Evolutionary conservation across 1,140 invertebrate species (phyloP).

Genomic region (Heterodera carotae): DNA sequence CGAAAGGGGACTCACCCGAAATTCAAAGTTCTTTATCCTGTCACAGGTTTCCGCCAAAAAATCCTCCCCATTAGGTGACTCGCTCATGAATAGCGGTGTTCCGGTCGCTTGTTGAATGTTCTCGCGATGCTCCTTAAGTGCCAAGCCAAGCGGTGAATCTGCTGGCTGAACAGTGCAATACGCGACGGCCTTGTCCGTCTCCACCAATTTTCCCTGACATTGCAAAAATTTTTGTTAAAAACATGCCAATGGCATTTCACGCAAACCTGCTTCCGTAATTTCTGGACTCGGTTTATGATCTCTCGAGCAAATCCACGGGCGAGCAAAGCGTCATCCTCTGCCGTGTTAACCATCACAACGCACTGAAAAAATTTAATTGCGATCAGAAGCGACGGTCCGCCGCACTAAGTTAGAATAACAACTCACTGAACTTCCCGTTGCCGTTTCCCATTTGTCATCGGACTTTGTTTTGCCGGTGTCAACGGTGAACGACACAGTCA

Average conservation of each 20-base stretch:
- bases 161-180: slow-evolving; percentile 75
- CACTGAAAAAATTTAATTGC: slow-evolving; percentile 42
- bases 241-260: slow-evolving; percentile 66
- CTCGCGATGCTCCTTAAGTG: slow-evolving; percentile 74
- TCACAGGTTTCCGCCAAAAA: slow-evolving; percentile 20
- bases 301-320: slow-evolving; percentile 72
- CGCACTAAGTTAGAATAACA: slow-evolving; percentile 21
- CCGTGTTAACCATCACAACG: slow-evolving; percentile 59
- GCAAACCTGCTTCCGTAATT: slow-evolving; percentile 79
- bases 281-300: slow-evolving; percentile 93
- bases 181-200: slow-evolving; percentile 84
- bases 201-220: slow-evolving; percentile 77
- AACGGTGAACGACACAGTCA: slow-evolving; percentile 81
- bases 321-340: slow-evolving; percentile 48
- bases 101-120: slow-evolving; percentile 74
- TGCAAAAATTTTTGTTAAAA: not conserved
- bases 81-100: slow-evolving; percentile 39
- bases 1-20: slow-evolving; percentile 18
- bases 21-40: slow-evolving; percentile 32
- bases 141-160: slow-evolving; percentile 72
- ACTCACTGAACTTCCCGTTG: slow-evolving; percentile 65
- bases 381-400: not conserved
- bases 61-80: not conserved
- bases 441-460: slow-evolving; percentile 47
- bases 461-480: slow-evolving; percentile 52